phyloP scores from a whole-genome alignment of 2,888 invertebrate genomes.

The Crioceris asparagi region DNA sequence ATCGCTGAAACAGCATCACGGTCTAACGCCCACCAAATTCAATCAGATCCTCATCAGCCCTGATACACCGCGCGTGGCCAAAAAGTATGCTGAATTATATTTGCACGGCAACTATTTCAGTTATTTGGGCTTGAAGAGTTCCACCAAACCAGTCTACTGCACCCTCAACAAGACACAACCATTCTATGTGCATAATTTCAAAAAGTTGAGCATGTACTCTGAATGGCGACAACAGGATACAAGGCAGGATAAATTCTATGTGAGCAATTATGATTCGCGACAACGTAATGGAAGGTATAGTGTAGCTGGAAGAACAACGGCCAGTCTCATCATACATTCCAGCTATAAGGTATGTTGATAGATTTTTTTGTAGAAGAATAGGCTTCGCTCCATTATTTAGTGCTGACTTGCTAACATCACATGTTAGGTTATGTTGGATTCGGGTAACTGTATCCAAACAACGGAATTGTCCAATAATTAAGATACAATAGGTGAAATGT shows the following conservation, averaged over 20 bases:
- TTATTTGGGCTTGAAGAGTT: slow-evolving; percentile 81
- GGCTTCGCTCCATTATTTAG: too few species aligned
- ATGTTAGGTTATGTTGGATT: too few species aligned
- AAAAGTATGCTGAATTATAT: slow-evolving; percentile 80
- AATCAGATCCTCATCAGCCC: slow-evolving; percentile 80
- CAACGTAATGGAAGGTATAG: slow-evolving; percentile 54
- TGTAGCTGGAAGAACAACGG: slow-evolving; percentile 44
- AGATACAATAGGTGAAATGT: too few species aligned
- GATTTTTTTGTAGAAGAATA: too few species aligned
- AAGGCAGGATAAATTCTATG: slow-evolving; percentile 35
- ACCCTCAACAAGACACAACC: slow-evolving; percentile 90
- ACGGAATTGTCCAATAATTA: too few species aligned
- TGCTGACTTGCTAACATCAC: too few species aligned
- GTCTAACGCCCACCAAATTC: slow-evolving; percentile 70
- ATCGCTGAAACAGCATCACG: slow-evolving; percentile 69
- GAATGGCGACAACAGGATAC: slow-evolving; percentile 59
- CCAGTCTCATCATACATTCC: slow-evolving; percentile 35
- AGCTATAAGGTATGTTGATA: slow-evolving; percentile 41
- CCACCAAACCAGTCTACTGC: slow-evolving; percentile 84
- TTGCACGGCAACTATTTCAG: slow-evolving; percentile 88
- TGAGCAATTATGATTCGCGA: slow-evolving; percentile 60
- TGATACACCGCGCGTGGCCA: slow-evolving; percentile 82
- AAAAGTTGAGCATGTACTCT: slow-evolving; percentile 92
- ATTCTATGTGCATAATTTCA: slow-evolving; percentile 82
- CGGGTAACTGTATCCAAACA: too few species aligned